These are phyloP conservation scores for Phalacrocorax brasilianus DNA, from an alignment of 2,113 vertebrate genomes.

Conservation along the genomic window DNA sequence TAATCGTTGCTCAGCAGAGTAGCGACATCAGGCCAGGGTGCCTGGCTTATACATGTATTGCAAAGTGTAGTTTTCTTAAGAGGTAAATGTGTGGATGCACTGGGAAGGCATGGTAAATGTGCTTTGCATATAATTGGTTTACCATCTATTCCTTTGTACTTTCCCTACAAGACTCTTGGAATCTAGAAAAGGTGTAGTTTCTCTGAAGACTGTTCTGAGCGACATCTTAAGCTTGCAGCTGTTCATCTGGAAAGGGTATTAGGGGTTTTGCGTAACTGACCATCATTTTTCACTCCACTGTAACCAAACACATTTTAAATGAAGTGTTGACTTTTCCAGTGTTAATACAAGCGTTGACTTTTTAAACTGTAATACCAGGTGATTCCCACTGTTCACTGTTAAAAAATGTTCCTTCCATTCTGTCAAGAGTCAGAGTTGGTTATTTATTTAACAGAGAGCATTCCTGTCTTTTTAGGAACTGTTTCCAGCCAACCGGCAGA, in stretches of 20 bases:
- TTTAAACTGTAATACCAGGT: background rate
- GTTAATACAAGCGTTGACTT: background rate
- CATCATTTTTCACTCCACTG: background rate
- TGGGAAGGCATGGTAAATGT: background rate
- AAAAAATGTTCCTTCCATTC: background rate
- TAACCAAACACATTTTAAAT: background rate
- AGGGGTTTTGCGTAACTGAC: background rate
- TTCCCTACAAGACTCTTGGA: background rate
- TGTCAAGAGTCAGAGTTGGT: background rate
- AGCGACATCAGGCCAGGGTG: background rate
- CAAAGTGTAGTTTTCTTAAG: background rate
- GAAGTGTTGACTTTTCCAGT: background rate
- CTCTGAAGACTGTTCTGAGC: background rate
- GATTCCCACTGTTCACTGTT: background rate
- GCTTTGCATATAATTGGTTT: background rate
- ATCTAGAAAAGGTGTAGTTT: background rate
- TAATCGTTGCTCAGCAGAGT: background rate
- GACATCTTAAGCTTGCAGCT: background rate
- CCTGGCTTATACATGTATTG: rapidly evolving
- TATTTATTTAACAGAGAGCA: background rate
- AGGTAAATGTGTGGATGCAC: background rate
- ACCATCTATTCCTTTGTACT: background rate
- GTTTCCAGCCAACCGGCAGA: conserved; percentile 90
- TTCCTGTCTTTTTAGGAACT: conserved; percentile 78
- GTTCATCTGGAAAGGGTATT: background rate